Conservation (phyloP, 2,797 vertebrate species). For the Onychomys torridus region DNA sequence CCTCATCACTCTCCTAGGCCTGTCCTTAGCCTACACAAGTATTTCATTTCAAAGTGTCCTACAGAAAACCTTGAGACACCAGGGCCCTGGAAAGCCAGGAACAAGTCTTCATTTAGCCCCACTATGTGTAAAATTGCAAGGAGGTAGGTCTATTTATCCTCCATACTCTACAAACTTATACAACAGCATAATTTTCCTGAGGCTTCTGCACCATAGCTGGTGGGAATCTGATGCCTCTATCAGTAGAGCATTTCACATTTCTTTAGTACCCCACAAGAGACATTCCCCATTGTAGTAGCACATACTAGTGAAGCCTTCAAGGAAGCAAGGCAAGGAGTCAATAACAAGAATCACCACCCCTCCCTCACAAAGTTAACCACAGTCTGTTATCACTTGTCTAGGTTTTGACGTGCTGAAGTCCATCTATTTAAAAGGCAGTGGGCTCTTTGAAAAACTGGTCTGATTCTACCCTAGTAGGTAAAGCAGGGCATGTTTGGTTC, state of each 20-base stretch:
- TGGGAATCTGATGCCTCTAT: background rate
- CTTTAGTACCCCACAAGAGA: background rate
- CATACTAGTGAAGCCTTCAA: background rate
- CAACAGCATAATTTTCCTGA: background rate
- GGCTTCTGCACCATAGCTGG: background rate
- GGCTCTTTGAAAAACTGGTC: background rate
- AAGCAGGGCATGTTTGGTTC: background rate
- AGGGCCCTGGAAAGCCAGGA: background rate
- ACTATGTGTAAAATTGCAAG: background rate
- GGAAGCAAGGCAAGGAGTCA: background rate
- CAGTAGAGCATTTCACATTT: background rate
- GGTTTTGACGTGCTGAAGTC: background rate
- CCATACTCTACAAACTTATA: background rate
- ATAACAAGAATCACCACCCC: background rate
- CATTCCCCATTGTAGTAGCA: background rate
- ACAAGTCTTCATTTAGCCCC: background rate
- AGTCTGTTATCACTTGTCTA: background rate
- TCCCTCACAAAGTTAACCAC: background rate
- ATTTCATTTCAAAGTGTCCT: constrained; percentile 61
- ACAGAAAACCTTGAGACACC: constrained; percentile 71
- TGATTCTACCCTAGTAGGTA: background rate
- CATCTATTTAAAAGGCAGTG: background rate
- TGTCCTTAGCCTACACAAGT: constrained; percentile 26
- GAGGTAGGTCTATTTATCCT: background rate
- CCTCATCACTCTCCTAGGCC: constrained; percentile 50